phyloP scores from a whole-genome alignment of 2,888 invertebrate genomes.

The Saturnia pavonia region DNA sequence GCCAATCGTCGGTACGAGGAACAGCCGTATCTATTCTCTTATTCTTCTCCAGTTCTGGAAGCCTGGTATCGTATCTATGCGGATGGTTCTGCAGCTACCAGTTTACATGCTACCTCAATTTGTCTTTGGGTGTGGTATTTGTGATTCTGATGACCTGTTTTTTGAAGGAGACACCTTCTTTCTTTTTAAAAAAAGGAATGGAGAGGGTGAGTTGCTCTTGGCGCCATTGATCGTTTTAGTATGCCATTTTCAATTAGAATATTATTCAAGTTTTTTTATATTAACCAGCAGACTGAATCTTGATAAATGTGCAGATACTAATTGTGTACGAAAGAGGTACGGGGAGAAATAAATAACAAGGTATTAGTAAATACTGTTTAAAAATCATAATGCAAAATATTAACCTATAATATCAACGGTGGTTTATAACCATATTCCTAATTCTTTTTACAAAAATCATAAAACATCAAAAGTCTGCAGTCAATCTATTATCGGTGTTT shows the following conservation, averaged over 20 bases:
- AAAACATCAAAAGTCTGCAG: no score
- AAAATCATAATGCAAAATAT: background rate
- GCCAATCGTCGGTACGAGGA: slow-evolving; percentile 36
- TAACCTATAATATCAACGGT: background rate
- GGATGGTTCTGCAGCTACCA: slow-evolving; percentile 50
- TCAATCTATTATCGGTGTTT: no score
- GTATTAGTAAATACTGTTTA: background rate
- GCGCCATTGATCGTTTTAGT: no score
- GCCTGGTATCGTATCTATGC: slow-evolving; percentile 37
- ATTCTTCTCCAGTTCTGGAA: slow-evolving; percentile 38
- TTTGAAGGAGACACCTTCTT: slow-evolving; percentile 44
- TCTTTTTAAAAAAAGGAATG: slow-evolving; percentile 38
- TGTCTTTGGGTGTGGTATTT: slow-evolving; percentile 33
- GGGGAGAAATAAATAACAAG: no score
- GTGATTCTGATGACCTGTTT: slow-evolving; percentile 32
- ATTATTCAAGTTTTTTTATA: background rate
- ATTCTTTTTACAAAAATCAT: no score
- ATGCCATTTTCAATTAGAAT: background rate
- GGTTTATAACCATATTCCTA: background rate
- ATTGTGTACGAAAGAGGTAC: no score
- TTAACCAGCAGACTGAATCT: background rate
- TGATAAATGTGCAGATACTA: no score
- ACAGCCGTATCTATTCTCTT: slow-evolving; percentile 28
- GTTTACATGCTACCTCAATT: slow-evolving; percentile 39
- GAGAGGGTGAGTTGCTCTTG: slow-evolving; percentile 39